Percentiles rank a stretch among this genome's conserved stretches.
These are phyloP conservation scores for Pseudorasbora parva DNA, from an alignment of 2,113 vertebrate genomes.

Conservation along the genomic window DNA sequence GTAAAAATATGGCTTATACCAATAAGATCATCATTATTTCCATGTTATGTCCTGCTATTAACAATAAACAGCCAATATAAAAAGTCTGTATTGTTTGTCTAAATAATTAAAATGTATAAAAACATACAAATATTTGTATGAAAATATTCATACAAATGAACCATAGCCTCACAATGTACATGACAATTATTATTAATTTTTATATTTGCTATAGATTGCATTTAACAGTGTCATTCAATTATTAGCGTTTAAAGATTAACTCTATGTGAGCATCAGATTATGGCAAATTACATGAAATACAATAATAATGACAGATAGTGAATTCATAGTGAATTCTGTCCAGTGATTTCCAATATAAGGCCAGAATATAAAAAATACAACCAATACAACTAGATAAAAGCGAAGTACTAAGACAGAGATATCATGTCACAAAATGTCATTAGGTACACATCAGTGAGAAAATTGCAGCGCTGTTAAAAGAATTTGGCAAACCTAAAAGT, in stretches of 20 bases:
- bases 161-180: no score
- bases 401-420: neutral
- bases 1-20: neutral
- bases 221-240: neutral
- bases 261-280: neutral
- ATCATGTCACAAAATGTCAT: neutral
- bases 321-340: neutral
- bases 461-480: neutral
- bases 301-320: neutral
- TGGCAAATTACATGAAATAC: neutral
- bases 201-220: no score
- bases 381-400: neutral
- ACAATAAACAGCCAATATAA: neutral
- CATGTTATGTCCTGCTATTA: neutral
- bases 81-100: neutral
- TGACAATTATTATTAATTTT: no score
- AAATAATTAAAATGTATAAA: neutral
- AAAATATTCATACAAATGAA: no score
- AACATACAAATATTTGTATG: no score
- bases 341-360: neutral
- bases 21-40: neutral
- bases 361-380: neutral
- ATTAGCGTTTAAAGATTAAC: neutral
- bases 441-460: neutral
- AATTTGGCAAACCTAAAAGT: neutral